phyloP scores from a whole-genome alignment of 2,113 vertebrate species.

The Callocephalon fimbriatum region DNA sequence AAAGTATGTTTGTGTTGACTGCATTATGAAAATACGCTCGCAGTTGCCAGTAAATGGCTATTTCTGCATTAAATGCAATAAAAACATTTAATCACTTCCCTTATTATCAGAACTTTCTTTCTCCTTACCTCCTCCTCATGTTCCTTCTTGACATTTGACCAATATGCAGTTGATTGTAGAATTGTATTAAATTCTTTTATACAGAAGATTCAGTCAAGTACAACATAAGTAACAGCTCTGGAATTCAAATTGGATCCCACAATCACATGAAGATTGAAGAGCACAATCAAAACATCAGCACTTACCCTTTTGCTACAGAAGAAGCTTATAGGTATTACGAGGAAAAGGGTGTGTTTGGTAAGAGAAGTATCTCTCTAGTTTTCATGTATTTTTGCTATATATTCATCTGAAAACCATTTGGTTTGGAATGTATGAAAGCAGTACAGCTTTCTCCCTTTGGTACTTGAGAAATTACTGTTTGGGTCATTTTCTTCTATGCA shows the following conservation, averaged over 20 bases:
- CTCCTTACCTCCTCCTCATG: neutral
- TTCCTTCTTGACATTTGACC: neutral
- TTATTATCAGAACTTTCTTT: neutral
- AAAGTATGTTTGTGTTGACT: neutral
- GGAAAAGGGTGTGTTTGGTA: constrained; percentile 72
- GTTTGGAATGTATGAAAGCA: neutral
- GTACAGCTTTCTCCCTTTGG: neutral
- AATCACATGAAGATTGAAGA: constrained; percentile 75
- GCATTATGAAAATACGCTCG: neutral
- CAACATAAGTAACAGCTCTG: constrained; percentile 63
- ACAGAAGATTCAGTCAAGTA: constrained; percentile 55
- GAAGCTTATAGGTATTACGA: neutral
- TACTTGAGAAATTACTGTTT: neutral
- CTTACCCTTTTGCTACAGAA: neutral
- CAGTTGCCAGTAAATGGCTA: neutral
- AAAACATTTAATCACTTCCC: neutral
- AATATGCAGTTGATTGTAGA: neutral
- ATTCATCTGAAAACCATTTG: neutral
- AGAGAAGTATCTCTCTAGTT: constrained; percentile 2
- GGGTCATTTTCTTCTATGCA: neutral
- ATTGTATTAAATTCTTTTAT: neutral
- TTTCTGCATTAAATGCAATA: neutral
- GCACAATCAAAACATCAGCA: neutral
- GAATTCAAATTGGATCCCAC: constrained; percentile 77
- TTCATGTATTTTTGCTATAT: neutral